Conservation (phyloP, 2,888 invertebrate species). For the Elegia similella region DNA sequence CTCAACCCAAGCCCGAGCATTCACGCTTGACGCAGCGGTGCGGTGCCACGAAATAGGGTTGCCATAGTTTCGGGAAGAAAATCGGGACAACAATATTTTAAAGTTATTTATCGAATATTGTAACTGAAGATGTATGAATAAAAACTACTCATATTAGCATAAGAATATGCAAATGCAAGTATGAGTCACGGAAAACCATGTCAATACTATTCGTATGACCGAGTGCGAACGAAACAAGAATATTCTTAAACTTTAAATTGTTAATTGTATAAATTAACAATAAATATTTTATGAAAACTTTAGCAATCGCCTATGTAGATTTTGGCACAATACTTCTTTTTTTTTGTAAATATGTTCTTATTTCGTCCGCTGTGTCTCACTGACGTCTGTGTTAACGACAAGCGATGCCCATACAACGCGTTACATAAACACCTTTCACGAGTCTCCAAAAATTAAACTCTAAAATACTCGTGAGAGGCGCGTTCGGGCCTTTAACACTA, state of each 20-base stretch:
- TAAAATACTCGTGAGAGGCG: conserved; percentile 31
- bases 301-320: neutral
- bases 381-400: conserved; percentile 76
- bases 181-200: conserved; percentile 25
- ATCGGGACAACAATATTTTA: neutral
- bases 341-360: conserved; percentile 6
- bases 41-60: conserved; percentile 37
- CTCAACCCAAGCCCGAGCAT: conserved; percentile 80
- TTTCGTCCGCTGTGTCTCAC: conserved; percentile 50
- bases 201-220: conserved; percentile 35
- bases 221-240: conserved; percentile 28
- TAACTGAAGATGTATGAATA: neutral
- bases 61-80: conserved; percentile 17
- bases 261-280: too few species aligned
- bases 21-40: conserved; percentile 74
- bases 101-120: neutral
- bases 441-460: conserved; percentile 30
- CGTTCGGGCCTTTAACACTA: conserved; percentile 35
- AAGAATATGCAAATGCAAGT: conserved; percentile 18
- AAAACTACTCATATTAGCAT: conserved; percentile 1
- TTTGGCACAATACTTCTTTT: neutral
- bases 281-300: neutral
- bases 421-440: conserved; percentile 42
- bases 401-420: conserved; percentile 79
- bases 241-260: too few species aligned